Evolutionary conservation across 1,140 invertebrate species (phyloP).

Genomic region (Trichoplusia ni): DNA sequence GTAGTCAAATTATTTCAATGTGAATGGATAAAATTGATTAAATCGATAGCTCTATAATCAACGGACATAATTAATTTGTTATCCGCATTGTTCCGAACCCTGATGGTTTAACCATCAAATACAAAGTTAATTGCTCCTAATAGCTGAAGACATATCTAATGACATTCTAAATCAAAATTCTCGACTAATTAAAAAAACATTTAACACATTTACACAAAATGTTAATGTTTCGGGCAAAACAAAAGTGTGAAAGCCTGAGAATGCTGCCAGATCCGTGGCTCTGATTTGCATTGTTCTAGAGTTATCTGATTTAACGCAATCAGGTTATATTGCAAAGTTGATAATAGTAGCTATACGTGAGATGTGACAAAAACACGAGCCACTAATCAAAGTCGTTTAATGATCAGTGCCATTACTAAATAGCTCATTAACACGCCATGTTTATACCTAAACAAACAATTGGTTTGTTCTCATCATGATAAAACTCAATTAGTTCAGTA

Average conservation of each 20-base stretch:
- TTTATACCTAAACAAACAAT: slow-evolving; percentile 29
- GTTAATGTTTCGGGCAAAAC: background rate
- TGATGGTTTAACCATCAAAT: background rate
- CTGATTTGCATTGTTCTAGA: slow-evolving; percentile 1
- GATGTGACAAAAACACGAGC: background rate
- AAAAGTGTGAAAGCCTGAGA: background rate
- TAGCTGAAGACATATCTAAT: background rate
- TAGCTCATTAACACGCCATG: slow-evolving; percentile 27
- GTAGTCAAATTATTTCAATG: no score
- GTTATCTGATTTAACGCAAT: background rate
- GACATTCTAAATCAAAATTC: background rate
- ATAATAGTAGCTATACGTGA: background rate
- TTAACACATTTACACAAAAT: background rate
- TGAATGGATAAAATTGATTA: no score
- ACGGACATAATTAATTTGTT: no score
- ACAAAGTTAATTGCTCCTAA: background rate
- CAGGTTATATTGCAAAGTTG: background rate
- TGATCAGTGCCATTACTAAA: slow-evolving; percentile 21
- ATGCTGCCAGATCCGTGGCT: background rate
- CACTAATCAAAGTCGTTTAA: slow-evolving; percentile 9
- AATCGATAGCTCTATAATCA: no score
- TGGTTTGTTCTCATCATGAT: slow-evolving; percentile 11
- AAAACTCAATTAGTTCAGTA: slow-evolving; percentile 4
- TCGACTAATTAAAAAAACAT: background rate
- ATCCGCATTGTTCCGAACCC: no score